Conservation (phyloP, 1,140 invertebrate genomes). For the Neodiprion lecontei region DNA sequence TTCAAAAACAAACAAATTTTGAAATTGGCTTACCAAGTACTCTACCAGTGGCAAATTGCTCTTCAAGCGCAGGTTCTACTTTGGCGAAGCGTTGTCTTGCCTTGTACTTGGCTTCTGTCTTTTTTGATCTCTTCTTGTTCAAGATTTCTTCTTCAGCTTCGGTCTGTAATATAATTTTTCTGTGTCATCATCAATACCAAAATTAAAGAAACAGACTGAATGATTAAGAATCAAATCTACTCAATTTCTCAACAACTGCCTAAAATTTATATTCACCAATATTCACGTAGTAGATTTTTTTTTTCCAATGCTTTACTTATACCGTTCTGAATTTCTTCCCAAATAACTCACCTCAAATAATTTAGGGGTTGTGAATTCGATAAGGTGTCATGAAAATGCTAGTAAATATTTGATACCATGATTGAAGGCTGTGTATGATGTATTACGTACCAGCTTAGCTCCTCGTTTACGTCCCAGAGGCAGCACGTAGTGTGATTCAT, state of each 20-base stretch:
- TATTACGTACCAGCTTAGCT: conserved; percentile 83
- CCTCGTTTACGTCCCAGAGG: conserved; percentile 97
- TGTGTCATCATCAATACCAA: conserved; percentile 24
- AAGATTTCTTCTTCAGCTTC: conserved; percentile 94
- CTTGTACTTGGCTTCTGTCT: conserved; percentile 92
- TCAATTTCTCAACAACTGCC: not conserved
- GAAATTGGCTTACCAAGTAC: conserved; percentile 77
- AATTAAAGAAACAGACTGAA: conserved; percentile 30
- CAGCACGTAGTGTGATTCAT: conserved; percentile 94
- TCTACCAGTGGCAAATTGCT: conserved; percentile 96
- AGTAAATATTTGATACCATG: conserved; percentile 4
- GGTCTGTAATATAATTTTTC: conserved; percentile 66
- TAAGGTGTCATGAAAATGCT: not conserved
- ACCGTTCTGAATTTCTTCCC: conserved; percentile 4
- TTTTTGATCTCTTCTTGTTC: conserved; percentile 94
- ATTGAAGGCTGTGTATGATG: conserved; percentile 12
- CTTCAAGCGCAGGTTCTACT: conserved; percentile 91
- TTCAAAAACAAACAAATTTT: not conserved
- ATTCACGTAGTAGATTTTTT: not conserved
- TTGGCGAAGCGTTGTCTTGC: conserved; percentile 90
- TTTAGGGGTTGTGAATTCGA: conserved; percentile 9
- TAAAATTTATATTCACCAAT: conserved; percentile 9
- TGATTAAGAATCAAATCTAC: conserved; percentile 10
- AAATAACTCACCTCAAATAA: not conserved
- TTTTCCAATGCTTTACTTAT: conserved; percentile 1